phyloP scores from a whole-genome alignment of 2,888 invertebrate species.

The Sphaerophoria taeniata region DNA sequence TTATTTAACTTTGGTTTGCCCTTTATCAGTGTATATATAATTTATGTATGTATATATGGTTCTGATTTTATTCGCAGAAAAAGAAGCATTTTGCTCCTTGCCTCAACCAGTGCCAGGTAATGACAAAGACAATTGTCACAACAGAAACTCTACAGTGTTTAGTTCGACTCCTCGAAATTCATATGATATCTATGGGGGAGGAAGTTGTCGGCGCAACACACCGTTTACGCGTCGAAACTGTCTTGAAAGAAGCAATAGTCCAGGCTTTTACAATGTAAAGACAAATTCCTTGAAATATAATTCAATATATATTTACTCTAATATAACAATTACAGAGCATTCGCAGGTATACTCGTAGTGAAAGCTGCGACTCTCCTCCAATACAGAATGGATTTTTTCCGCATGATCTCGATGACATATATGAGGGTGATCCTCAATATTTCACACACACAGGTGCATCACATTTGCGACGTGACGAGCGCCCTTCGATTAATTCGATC shows the following conservation, averaged over 20 bases:
- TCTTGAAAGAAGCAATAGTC: constrained; percentile 81
- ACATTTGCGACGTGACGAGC: constrained; percentile 77
- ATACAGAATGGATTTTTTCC: constrained; percentile 80
- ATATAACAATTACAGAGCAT: constrained; percentile 76
- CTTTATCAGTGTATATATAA: too few relatives aligned
- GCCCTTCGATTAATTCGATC: constrained; percentile 81
- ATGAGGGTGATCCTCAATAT: constrained; percentile 82
- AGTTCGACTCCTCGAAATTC: constrained; percentile 78
- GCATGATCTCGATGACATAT: constrained; percentile 83
- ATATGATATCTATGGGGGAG: constrained; percentile 79
- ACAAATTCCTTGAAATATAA: background rate
- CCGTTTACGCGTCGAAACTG: constrained; percentile 80
- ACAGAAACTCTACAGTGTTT: constrained; percentile 79
- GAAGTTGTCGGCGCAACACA: constrained; percentile 80
- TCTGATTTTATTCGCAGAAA: constrained; percentile 63
- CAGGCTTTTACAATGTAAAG: constrained; percentile 81
- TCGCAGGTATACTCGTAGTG: constrained; percentile 78
- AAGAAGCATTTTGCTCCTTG: constrained; percentile 77
- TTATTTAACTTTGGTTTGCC: too few relatives aligned
- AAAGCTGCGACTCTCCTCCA: constrained; percentile 79
- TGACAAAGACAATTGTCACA: constrained; percentile 78
- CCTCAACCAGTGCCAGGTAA: constrained; percentile 82
- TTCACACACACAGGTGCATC: constrained; percentile 82
- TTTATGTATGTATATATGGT: too few relatives aligned
- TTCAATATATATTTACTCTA: background rate